A percentile compares a stretch with the other conserved stretches of the same genome.
Conservation (phyloP, 2,888 invertebrate species). For the Morpho deidamia region DNA sequence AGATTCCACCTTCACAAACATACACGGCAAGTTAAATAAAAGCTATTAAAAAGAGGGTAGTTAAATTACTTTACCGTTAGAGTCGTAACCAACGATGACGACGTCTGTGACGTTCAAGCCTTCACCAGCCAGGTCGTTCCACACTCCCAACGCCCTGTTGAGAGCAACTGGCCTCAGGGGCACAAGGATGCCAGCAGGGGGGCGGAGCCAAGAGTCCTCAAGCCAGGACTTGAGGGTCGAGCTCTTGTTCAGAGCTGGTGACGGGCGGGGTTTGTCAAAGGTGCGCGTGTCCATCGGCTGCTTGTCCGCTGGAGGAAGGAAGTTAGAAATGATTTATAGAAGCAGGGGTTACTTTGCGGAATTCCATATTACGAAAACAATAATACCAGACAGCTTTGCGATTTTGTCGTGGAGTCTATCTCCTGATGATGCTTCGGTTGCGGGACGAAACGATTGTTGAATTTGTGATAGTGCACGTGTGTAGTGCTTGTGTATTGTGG, state of each 20-base stretch:
- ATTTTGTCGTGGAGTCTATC: too few species aligned
- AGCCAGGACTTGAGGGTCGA: constrained; percentile 58
- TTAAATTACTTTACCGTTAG: constrained; percentile 52
- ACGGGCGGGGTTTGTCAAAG: constrained; percentile 37
- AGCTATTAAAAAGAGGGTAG: too few species aligned
- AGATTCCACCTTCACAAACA: too few species aligned
- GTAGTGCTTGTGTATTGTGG: too few species aligned
- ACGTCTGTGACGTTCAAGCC: constrained; percentile 58
- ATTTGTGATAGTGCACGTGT: too few species aligned
- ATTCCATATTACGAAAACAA: too few species aligned
- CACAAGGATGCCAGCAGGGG: constrained; percentile 65
- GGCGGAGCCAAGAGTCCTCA: constrained; percentile 64
- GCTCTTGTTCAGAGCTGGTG: constrained; percentile 39
- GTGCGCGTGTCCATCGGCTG: constrained; percentile 34
- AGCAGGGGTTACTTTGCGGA: too few species aligned
- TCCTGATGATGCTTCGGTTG: too few species aligned
- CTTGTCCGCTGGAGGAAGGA: constrained; percentile 38
- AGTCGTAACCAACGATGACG: constrained; percentile 66
- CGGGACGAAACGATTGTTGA: too few species aligned
- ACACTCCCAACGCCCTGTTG: constrained; percentile 56
- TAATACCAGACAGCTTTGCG: too few species aligned
- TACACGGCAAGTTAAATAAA: too few species aligned
- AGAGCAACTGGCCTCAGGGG: constrained; percentile 59
- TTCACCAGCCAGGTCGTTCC: constrained; percentile 54
- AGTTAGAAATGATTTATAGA: not conserved